phyloP scores from a whole-genome alignment of 2,797 vertebrate species.

The Mormyrus hasselquistii region DNA sequence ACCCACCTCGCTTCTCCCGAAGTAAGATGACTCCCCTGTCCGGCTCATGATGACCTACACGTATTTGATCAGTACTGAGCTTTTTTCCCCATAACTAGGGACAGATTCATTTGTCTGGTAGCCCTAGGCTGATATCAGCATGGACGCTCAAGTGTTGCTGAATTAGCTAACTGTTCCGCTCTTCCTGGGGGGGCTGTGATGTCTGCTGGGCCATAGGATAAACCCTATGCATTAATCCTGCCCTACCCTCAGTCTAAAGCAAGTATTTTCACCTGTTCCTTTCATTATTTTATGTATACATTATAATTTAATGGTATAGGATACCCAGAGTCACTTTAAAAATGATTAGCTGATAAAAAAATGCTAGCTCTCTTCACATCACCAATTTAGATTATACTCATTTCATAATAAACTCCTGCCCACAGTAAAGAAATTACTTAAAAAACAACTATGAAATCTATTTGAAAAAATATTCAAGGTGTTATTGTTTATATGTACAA shows the following conservation, averaged over 20 bases:
- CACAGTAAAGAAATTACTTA: not conserved
- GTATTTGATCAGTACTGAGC: not conserved
- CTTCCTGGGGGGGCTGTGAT: not conserved
- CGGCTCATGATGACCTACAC: not conserved
- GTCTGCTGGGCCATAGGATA: not conserved
- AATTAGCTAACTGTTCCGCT: not conserved
- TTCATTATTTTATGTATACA: not conserved
- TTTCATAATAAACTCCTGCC: not conserved
- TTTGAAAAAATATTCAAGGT: not conserved
- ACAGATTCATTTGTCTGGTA: not conserved
- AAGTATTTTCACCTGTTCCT: not conserved
- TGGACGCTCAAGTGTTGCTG: not conserved
- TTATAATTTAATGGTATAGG: not conserved
- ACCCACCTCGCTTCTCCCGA: slow-evolving; percentile 82
- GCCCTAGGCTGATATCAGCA: not conserved
- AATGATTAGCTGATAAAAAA: not conserved
- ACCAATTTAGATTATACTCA: not conserved
- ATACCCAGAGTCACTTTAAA: not conserved
- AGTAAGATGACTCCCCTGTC: slow-evolving; percentile 62
- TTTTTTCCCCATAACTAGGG: not conserved
- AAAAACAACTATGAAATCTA: not conserved
- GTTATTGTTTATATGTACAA: not conserved
- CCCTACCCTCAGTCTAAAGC: not conserved
- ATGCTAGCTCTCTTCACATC: not conserved
- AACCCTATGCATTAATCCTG: not conserved